These are phyloP conservation scores for Chaenodraco wilsoni DNA, from an alignment of 2,797 vertebrate species.

Conservation along the genomic window DNA sequence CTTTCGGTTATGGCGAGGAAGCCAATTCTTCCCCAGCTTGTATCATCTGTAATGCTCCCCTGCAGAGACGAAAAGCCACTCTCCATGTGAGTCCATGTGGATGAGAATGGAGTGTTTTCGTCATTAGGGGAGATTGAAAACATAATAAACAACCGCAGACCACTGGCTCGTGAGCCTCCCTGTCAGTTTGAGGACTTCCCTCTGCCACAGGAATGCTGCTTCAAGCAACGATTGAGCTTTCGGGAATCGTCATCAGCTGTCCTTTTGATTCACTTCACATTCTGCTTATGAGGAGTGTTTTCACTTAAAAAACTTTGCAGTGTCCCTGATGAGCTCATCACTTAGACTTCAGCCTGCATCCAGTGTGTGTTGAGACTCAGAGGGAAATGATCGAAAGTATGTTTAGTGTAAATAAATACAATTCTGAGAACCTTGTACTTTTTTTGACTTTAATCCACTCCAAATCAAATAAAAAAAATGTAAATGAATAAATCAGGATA, in stretches of 20 bases:
- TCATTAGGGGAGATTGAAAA: constrained; percentile 42
- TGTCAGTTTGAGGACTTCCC: constrained; percentile 21
- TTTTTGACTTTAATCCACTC: background rate
- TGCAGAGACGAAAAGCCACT: constrained; percentile 38
- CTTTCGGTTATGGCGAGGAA: constrained; percentile 13
- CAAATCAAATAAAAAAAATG: background rate
- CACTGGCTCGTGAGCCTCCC: constrained; percentile 8
- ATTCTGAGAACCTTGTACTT: background rate
- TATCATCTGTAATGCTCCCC: constrained; percentile 36
- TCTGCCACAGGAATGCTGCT: constrained; percentile 19
- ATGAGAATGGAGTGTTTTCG: constrained; percentile 44
- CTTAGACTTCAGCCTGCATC: constrained; percentile 20
- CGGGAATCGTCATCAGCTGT: constrained; percentile 25
- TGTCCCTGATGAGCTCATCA: constrained; percentile 35
- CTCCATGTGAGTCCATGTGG: constrained; percentile 15
- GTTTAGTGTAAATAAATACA: background rate
- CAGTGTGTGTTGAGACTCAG: constrained; percentile 14
- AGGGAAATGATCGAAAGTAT: background rate
- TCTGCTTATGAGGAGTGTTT: constrained; percentile 36
- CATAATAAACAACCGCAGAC: constrained; percentile 47
- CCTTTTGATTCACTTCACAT: constrained; percentile 37
- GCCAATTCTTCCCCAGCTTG: constrained; percentile 16
- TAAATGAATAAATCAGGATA: background rate
- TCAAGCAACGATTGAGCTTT: constrained; percentile 15
- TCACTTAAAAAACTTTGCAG: constrained; percentile 35